Conservation (phyloP, 2,888 invertebrate species). For the Saturnia pavonia region DNA sequence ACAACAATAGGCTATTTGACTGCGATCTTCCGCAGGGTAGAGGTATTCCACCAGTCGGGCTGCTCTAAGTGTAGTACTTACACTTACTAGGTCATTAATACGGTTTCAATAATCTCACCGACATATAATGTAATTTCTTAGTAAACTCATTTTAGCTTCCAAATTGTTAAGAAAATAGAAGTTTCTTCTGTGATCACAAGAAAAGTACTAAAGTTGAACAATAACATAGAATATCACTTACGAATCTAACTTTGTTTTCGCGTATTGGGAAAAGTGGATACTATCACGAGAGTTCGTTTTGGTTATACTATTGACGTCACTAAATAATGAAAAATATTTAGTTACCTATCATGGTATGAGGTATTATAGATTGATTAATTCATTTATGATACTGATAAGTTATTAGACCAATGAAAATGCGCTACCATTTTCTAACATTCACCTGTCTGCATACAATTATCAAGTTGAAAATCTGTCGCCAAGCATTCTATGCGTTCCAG, state of each 20-base stretch:
- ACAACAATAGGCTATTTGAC: too few relatives aligned
- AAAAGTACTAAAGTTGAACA: conserved; percentile 1
- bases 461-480: too few relatives aligned
- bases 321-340: neutral
- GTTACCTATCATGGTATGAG: neutral
- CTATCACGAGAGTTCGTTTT: neutral
- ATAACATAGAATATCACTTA: conserved; percentile 20
- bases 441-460: too few relatives aligned
- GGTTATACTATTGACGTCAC: neutral
- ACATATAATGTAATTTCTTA: too few relatives aligned
- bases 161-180: neutral
- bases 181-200: neutral
- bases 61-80: too few relatives aligned
- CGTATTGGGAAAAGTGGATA: neutral
- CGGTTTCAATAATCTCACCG: too few relatives aligned
- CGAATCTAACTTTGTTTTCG: conserved; percentile 4
- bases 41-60: too few relatives aligned
- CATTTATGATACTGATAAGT: neutral
- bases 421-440: too few relatives aligned
- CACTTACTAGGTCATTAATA: too few relatives aligned
- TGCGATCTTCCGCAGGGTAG: too few relatives aligned
- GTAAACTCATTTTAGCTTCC: neutral
- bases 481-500: too few relatives aligned
- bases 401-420: too few relatives aligned
- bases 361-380: neutral